Base-by-base conservation (phyloP, 1,140 invertebrate species). In the Brachionus koreanus region DNA sequence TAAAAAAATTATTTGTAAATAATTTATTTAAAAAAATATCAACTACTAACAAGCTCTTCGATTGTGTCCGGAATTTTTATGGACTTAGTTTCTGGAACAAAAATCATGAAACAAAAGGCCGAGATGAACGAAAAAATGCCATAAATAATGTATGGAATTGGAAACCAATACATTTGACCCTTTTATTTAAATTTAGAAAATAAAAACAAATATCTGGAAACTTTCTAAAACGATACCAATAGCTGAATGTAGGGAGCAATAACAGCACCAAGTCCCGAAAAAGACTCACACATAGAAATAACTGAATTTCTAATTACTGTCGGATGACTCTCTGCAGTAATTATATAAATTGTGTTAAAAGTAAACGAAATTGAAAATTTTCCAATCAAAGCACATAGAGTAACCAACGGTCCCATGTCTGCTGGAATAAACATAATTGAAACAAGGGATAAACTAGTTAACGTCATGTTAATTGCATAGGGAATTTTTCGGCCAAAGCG, bases 81-180 rank as follows among this genome's bases (percentile, higher is more conserved):
- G 3, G 83, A 84, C 39, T 82, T 84, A 13, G 85, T 84, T 72
- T 86, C 85, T 10, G 85, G 85, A 43, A 86, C 33, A 35, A 84
- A 49, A 12, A 79, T 39, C 10, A 84, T 25, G 13, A 85, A 61
- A 1, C 83, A 13, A 19, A 83, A 57, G 4, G 82, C 83, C 1
- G 85, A 23, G 13, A 84, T 39, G 9, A 69, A 81, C 49, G 84
- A 84, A 13, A 85, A 52, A 10, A 75, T 83, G 10, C 84, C 84
- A 13, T 84, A 85, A n/a, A 67, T 83, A 84, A 85, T 84, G 13
- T 65, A 65, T 6, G 74, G 63, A 12, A 57, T 16, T 3, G 57
- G 65, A 25, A 63, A 67, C 84, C 84, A 83, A 72, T 29, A 82
- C 29, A 82, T 75, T 23, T 57, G 49, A 25, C 67, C 49, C 39